A percentile compares a stretch with the other conserved stretches of the same genome.
phyloP scores from a whole-genome alignment of 2,797 vertebrate species.

The Oreonectes daqikongensis region DNA sequence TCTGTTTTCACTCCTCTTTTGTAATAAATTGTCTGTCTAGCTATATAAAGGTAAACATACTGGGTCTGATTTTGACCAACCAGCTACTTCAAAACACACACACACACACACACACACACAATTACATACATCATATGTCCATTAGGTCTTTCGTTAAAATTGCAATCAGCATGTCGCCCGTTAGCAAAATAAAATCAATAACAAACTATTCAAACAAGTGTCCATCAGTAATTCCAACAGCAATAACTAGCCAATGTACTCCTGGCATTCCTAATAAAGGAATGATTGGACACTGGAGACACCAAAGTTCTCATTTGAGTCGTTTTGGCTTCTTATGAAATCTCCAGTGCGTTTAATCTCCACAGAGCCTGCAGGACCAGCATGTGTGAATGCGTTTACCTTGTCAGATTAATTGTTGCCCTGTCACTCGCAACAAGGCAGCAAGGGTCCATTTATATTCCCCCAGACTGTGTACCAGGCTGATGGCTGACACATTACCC shows the following conservation, averaged over 20 bases:
- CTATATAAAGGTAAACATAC: not conserved
- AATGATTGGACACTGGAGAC: constrained; percentile 4
- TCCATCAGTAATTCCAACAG: not conserved
- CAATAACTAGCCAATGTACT: not conserved
- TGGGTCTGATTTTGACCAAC: too few species aligned
- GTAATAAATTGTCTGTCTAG: not conserved
- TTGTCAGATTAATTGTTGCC: constrained; percentile 58
- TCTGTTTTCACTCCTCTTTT: not conserved
- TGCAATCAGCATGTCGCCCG: not conserved
- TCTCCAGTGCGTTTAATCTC: constrained; percentile 15
- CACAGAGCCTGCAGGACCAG: constrained; percentile 13
- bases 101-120: not conserved
- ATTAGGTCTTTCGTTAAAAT: not conserved
- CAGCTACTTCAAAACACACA: not conserved
- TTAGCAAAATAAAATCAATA: not conserved
- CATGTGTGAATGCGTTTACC: constrained; percentile 39
- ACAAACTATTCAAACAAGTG: not conserved
- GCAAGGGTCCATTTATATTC: constrained; percentile 24
- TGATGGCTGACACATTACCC: constrained; percentile 14
- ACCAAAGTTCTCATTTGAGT: not conserved
- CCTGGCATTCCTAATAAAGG: not conserved
- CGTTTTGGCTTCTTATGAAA: constrained; percentile 19
- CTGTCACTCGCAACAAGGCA: constrained; percentile 48
- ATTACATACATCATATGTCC: not conserved
- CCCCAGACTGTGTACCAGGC: not conserved